Conservation (phyloP, 2,797 vertebrate species). For the Acrossocheilus fasciatus region DNA sequence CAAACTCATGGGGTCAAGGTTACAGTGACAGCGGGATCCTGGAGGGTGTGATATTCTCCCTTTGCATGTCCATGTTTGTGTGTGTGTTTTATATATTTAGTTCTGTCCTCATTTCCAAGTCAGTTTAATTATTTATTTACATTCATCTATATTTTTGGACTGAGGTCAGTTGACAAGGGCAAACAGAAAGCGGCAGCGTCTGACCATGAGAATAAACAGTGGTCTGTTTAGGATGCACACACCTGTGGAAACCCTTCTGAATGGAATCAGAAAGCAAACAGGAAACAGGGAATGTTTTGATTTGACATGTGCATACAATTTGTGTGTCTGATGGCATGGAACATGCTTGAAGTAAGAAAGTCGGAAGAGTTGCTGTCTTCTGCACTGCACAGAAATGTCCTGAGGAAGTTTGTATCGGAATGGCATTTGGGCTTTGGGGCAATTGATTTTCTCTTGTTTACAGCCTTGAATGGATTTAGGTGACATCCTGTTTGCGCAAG, state of each 20-base stretch:
- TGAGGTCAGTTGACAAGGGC: conserved; percentile 38
- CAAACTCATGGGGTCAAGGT: conserved; percentile 51
- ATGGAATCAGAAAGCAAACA: conserved; percentile 30
- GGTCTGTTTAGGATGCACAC: conserved; percentile 8
- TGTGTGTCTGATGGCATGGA: not conserved
- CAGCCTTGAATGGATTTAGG: conserved; percentile 55
- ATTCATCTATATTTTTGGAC: conserved; percentile 50
- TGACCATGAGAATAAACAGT: conserved; percentile 39
- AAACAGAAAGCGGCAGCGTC: conserved; percentile 25
- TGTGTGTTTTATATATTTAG: conserved; percentile 37
- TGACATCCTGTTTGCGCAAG: conserved; percentile 45
- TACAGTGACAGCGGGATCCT: conserved; percentile 34
- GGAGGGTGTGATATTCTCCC: conserved; percentile 23
- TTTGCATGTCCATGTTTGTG: conserved; percentile 21
- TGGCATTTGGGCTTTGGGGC: conserved; percentile 40
- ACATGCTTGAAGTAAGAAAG: conserved; percentile 16
- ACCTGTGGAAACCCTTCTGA: conserved; percentile 20
- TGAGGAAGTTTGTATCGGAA: conserved; percentile 40
- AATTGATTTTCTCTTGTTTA: conserved; percentile 62
- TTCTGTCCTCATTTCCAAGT: conserved; percentile 43
- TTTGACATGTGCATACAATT: conserved; percentile 9
- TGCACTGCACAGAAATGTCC: not conserved
- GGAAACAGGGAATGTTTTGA: not conserved
- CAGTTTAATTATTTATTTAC: conserved; percentile 53
- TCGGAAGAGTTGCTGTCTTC: conserved; percentile 3